Base-by-base conservation (phyloP, 2,888 invertebrate species). In the Brachynemurus nebulosus region DNA sequence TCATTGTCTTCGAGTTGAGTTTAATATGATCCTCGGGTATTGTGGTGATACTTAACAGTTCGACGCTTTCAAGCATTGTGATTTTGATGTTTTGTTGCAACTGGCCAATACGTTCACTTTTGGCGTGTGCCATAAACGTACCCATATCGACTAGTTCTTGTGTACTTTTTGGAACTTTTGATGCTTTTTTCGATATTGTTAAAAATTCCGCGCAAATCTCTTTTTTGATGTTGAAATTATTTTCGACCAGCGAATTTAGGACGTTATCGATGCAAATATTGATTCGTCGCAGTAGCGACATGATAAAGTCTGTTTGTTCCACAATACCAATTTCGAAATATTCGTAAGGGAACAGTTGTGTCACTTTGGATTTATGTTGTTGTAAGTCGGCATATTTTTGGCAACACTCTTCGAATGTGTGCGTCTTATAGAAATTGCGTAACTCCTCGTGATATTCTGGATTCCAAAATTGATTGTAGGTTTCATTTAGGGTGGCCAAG, bases 101-200 rank as follows among this genome's bases (percentile, higher is more conserved):
- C 43, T 71, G 67, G 45, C 75, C 71, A 56, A 92, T 72, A 47
- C 82, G 71, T 25, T 72, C 72, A 4, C 82, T 80, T 54, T 83
- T 80, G 0, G 85, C 88, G 51, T 78, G 70, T 51, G 86, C 70
- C 69, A 92, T 86, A 59, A 85, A 89, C 43, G 78, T 70, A 21
- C 85, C 84, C 63, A 83, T 77, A 49, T 80, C 83, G 52, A 92
- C 74, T 21, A 93, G 67, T 55, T 91, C 86, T 53, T 79, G 81
- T 0, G 90, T 88, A 33, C 80, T 80, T 49, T 71, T 71, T 0
- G 92, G 91, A 51, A 79, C 74, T 53, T 76, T 74, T 9, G 82
- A 59, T 1, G 88, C 86, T 50, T 69, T 74, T 23, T 67, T 67
- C 53, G 76, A 74, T 44, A 92, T 77, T 19, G 67, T 67, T 61